Conservation (phyloP, 1,140 invertebrate species). For the Bombus terrestris region DNA sequence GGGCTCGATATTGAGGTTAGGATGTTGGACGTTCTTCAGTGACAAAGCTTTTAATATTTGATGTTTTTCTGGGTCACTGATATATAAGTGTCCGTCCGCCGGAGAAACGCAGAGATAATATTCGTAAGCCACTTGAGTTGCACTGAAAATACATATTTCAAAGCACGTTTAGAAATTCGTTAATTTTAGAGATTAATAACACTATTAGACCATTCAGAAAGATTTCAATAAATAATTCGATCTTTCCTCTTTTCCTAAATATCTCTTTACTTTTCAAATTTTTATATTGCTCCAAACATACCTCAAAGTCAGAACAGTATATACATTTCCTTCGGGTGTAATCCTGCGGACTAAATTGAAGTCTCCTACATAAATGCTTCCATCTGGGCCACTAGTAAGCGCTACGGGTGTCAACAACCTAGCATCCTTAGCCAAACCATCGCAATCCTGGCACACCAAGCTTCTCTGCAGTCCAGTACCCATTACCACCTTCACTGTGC, state of each 20-base stretch:
- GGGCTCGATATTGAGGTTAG: constrained; percentile 92
- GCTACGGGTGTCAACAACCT: constrained; percentile 95
- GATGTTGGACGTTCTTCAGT: constrained; percentile 90
- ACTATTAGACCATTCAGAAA: too few species aligned
- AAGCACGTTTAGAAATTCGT: neutral
- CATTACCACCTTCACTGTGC: constrained; percentile 95
- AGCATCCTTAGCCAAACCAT: constrained; percentile 93
- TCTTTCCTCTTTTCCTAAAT: neutral
- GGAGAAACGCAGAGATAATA: constrained; percentile 98
- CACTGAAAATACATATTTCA: constrained; percentile 82
- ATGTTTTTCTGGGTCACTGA: constrained; percentile 97
- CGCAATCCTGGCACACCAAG: constrained; percentile 91
- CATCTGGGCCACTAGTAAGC: constrained; percentile 96
- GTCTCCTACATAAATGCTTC: constrained; percentile 97
- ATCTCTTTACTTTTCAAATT: neutral
- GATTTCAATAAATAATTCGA: too few species aligned
- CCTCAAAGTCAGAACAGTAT: constrained; percentile 96
- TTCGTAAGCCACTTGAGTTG: constrained; percentile 96
- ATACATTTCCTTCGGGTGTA: constrained; percentile 94
- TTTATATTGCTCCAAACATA: constrained; percentile 76
- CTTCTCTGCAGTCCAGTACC: constrained; percentile 94
- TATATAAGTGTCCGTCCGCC: constrained; percentile 96
- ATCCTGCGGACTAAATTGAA: constrained; percentile 97
- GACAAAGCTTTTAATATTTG: constrained; percentile 91
- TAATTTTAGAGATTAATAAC: neutral